These are phyloP conservation scores for Calonectris borealis DNA, from an alignment of 2,113 vertebrate species.

Conservation along the genomic window DNA sequence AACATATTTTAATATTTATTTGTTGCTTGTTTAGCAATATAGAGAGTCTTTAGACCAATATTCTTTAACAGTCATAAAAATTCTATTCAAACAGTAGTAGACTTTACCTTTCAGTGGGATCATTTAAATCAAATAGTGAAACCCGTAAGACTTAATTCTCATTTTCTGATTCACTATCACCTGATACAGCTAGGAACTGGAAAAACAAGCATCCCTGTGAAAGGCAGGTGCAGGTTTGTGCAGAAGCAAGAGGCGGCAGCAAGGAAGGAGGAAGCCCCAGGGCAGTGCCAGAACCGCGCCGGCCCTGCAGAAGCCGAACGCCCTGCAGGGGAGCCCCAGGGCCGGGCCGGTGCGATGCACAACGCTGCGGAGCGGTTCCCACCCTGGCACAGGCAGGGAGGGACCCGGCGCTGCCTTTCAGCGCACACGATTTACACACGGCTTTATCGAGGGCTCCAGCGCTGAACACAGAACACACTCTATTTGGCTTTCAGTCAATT, in stretches of 20 bases:
- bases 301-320: background rate
- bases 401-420: conserved; percentile 37
- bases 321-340: background rate
- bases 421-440: conserved; percentile 69
- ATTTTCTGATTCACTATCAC: background rate
- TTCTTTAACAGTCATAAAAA: background rate
- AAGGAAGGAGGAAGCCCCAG: background rate
- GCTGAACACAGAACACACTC: conserved; percentile 81
- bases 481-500: conserved; percentile 89
- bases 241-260: background rate
- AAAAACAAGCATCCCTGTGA: background rate
- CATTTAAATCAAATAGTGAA: background rate
- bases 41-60: background rate
- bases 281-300: background rate
- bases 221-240: background rate
- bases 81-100: background rate
- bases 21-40: background rate
- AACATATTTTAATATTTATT: background rate
- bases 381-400: background rate
- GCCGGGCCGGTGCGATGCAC: conserved; percentile 60
- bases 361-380: conserved; percentile 69
- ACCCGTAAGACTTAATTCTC: background rate
- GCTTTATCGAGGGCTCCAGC: conserved; percentile 76
- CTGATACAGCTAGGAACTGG: background rate
- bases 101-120: background rate